These are phyloP conservation scores for Buteo buteo DNA, from an alignment of 2,113 vertebrate species.

Conservation along the genomic window DNA sequence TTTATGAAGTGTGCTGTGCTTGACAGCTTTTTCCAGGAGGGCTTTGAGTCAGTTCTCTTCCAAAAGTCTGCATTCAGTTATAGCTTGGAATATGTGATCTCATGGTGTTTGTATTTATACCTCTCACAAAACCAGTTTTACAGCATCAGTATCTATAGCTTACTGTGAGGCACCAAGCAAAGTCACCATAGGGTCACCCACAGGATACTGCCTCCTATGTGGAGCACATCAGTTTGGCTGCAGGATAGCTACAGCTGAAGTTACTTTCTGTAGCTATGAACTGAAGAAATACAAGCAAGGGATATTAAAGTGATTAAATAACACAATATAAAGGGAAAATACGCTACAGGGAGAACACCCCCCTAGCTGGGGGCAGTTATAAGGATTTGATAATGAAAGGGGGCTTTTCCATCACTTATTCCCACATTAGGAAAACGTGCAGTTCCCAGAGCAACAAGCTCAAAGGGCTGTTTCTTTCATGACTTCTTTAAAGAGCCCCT, in stretches of 20 bases:
- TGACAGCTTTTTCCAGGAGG: constrained; percentile 67
- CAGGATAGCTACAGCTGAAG: neutral
- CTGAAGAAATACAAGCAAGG: constrained; percentile 23
- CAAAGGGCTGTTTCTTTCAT: neutral
- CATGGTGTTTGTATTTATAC: constrained; percentile 74
- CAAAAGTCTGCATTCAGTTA: constrained; percentile 72
- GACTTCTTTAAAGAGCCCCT: neutral
- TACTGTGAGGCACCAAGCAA: constrained; percentile 17
- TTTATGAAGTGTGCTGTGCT: constrained; percentile 54
- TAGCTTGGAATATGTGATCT: constrained; percentile 71
- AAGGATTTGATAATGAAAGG: neutral
- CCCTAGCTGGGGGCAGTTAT: neutral
- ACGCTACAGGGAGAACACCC: neutral
- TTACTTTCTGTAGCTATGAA: neutral
- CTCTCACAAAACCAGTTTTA: constrained; percentile 59
- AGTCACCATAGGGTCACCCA: constrained; percentile 14
- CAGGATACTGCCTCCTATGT: neutral
- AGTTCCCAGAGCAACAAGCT: neutral
- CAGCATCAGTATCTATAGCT: constrained; percentile 37
- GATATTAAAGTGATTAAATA: constrained; percentile 16
- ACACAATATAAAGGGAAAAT: neutral
- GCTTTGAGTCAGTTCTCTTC: constrained; percentile 65
- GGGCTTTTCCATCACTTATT: neutral
- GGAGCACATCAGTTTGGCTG: constrained; percentile 27
- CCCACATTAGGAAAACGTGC: neutral